Percentiles rank a stretch among this genome's conserved stretches.
phyloP scores from a whole-genome alignment of 1,140 invertebrate genomes.

The Hyles euphorbiae region DNA sequence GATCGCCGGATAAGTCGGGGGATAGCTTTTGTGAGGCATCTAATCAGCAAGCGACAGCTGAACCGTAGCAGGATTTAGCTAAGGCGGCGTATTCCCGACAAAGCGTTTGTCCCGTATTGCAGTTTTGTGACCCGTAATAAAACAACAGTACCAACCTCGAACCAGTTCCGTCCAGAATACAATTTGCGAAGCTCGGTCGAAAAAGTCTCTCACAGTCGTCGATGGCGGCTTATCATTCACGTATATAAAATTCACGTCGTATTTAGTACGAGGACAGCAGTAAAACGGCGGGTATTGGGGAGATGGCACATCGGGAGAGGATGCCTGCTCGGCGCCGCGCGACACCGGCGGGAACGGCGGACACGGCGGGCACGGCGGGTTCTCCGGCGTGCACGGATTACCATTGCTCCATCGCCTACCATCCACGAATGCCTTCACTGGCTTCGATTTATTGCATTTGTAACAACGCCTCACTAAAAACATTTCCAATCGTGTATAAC shows the following conservation, averaged over 20 bases:
- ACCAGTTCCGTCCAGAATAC: constrained; percentile 56
- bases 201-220: constrained; percentile 36
- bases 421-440: too few relatives aligned
- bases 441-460: too few relatives aligned
- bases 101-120: constrained; percentile 2
- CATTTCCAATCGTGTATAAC: too few relatives aligned
- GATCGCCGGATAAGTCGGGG: not conserved
- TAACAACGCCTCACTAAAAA: too few relatives aligned
- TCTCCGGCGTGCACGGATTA: constrained; percentile 8
- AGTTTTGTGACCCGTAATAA: constrained; percentile 8
- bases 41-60: constrained; percentile 9
- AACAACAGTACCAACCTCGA: constrained; percentile 33
- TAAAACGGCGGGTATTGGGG: constrained; percentile 33
- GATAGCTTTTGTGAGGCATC: constrained; percentile 1
- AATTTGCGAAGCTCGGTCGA: constrained; percentile 46
- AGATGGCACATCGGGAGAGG: constrained; percentile 2
- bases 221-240: constrained; percentile 46
- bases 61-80: constrained; percentile 13
- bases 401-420: not conserved
- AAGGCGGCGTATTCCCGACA: constrained; percentile 8
- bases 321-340: too few relatives aligned
- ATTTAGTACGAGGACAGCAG: constrained; percentile 44
- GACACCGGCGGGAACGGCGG: not conserved
- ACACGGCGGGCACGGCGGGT: constrained; percentile 12
- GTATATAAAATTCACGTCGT: constrained; percentile 50